Conservation (phyloP, 2,113 vertebrate genomes). For the Eptesicus fuscus region DNA sequence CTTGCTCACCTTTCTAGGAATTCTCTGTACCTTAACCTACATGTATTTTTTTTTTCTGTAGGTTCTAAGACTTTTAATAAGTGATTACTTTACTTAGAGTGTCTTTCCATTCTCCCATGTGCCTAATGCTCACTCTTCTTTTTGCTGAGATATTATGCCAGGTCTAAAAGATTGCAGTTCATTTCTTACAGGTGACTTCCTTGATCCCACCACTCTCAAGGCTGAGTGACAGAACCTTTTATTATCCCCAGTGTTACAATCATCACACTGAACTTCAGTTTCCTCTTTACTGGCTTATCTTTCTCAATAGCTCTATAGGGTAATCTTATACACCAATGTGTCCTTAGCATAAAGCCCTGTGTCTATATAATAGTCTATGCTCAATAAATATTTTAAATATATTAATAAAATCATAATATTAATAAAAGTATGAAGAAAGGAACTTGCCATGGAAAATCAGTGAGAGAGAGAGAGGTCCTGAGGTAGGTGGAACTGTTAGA, state of each 20-base stretch:
- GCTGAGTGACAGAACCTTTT: not conserved
- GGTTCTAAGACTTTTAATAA: not conserved
- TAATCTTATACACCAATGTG: not conserved
- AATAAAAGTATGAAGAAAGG: not conserved
- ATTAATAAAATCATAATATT: constrained; percentile 32
- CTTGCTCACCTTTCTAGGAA: not conserved
- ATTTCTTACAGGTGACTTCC: not conserved
- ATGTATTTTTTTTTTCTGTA: not conserved
- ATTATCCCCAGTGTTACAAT: not conserved
- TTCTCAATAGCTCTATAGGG: not conserved
- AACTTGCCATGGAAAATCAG: not conserved
- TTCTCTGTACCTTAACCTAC: not conserved
- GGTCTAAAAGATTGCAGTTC: too few species aligned
- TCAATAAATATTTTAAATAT: not conserved
- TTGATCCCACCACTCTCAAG: not conserved
- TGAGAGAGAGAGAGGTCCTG: not conserved
- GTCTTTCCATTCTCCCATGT: not conserved
- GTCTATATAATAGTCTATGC: not conserved
- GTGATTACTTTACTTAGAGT: not conserved
- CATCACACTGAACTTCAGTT: not conserved
- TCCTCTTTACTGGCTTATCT: not conserved
- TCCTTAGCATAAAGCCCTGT: not conserved
- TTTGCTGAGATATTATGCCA: not conserved
- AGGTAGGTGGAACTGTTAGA: not conserved
- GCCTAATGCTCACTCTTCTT: not conserved